phyloP scores from a whole-genome alignment of 1,140 invertebrate genomes.

The Eupeodes corollae region DNA sequence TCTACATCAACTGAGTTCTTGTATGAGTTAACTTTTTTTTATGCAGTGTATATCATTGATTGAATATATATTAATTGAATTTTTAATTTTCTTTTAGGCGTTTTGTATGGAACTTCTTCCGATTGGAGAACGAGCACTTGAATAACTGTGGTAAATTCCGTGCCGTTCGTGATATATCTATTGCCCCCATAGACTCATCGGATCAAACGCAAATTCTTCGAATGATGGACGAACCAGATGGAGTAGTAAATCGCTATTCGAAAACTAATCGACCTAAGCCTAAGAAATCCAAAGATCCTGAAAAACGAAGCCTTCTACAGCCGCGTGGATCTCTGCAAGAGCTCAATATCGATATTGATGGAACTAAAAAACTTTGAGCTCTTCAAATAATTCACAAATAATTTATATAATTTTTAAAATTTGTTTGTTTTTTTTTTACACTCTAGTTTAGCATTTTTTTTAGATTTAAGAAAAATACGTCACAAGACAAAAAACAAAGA shows the following conservation, averaged over 20 bases:
- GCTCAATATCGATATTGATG: slow-evolving; percentile 37
- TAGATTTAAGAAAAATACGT: neutral
- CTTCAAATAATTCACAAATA: neutral
- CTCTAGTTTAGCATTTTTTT: neutral
- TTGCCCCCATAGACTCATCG: slow-evolving; percentile 89
- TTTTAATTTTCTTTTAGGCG: slow-evolving; percentile 49
- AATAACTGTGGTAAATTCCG: slow-evolving; percentile 99
- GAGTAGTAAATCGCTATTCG: slow-evolving; percentile 65
- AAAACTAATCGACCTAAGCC: slow-evolving; percentile 40
- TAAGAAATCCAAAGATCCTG: slow-evolving; percentile 44
- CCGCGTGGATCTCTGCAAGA: slow-evolving; percentile 36
- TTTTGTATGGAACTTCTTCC: slow-evolving; percentile 99
- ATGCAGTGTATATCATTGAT: too few species aligned
- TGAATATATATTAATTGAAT: too few species aligned
- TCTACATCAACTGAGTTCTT: too few species aligned
- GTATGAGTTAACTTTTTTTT: too few species aligned
- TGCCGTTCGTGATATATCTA: slow-evolving; percentile 95
- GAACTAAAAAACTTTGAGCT: slow-evolving; percentile 30
- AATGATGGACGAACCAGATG: slow-evolving; percentile 93
- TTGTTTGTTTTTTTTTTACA: too few species aligned
- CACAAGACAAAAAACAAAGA: too few species aligned
- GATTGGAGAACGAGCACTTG: slow-evolving; percentile 97
- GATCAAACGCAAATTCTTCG: slow-evolving; percentile 81
- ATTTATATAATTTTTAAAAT: too few species aligned
- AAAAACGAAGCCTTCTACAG: slow-evolving; percentile 43